Base-by-base conservation (phyloP, 2,113 vertebrate genomes). In the Dasypus novemcinctus region DNA sequence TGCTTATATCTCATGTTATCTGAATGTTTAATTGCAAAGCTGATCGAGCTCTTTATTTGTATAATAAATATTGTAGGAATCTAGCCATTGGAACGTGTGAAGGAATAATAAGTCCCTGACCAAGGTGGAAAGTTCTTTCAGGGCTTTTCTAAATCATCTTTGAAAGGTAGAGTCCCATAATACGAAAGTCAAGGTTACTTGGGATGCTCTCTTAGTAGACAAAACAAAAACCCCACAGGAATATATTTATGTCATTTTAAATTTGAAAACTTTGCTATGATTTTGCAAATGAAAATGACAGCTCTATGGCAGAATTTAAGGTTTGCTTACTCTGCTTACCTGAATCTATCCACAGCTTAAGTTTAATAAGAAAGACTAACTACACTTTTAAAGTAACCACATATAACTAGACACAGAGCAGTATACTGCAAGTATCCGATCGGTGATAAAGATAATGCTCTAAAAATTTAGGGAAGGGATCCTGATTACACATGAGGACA, bases 241-340 rank as follows among this genome's bases (percentile, higher is more conserved):
- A 86, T 68, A 12, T 92, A 88, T 52, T 89, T 21, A 64, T 90
- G 31, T 90, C 17, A 80, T 63, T 88, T 41, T 74, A 92, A 82
- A 81, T 76, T 57, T 86, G 78, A 94, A 83, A 86, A 80, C 12
- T 75, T 92, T 94, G 52, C 29, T 88, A 71, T 91, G 81, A 38
- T 69, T 91, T 92, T 91, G 20, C 63, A 92, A 93, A 38, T 69
- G 87, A 54, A 86, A 87, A n/a, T 92, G 86, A 84, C 75, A 86
- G 66, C 38, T 91, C 46, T 27, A 29, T 76, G 78, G 71, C 74
- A 86, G 41, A 86, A 91, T 36, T 93, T 63, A 63, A 87, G 29
- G 12, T 85, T 90, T 75, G 14, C 74, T 92, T 92, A 41, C 64
- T 82, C 61, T 79, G 59, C 20, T 90, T 68, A 82, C 31, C 38